Evolutionary conservation across 2,113 vertebrate genomes (phyloP), one percentile per base, ranked within the genome.

Genomic region (Panthera tigris): DNA sequence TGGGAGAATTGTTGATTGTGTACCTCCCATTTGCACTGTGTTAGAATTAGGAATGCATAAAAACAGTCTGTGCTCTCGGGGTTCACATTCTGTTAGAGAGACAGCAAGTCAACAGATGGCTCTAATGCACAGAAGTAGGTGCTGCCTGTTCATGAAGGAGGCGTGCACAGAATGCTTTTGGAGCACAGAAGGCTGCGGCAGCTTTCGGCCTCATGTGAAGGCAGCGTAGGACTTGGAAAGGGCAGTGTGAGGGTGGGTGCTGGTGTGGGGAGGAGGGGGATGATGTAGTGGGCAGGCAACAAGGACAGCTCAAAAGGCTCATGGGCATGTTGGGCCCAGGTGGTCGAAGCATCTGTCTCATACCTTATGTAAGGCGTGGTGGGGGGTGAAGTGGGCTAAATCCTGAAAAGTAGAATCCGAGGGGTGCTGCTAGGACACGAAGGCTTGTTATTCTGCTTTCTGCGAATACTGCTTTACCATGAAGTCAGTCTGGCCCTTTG

Each of bases 11-110:
- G 84, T 29, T 74, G 29, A 81, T 65, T 73, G 36, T 69, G 23
- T 84, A n/a, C 15, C 81, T 85, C 3, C 52, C 91, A 81, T 93
- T 92, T 85, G 93, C 74, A n/a, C 73, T 23, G 48, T 63, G 52
- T 91, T 89, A 79, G 96, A 92, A 88, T 94, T 93, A 96, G 95
- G 86, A 81, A 55, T 93, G 39, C 18, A 71, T 7, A 78, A 55
- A 69, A 80, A 31, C 15, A 74, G n/a, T 21, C 27, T 69, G 65
- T 48, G 61, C 21, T 31, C 71, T 68, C 21, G 65, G 55, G 63
- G 48, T 36, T 73, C 85, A 23, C 39, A 16, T 79, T 88, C 57
- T 89, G 73, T 79, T 19, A 39, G 83, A 14, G 88, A 96, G 87
- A 52, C 25, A n/a, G 48, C 85, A 63, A 3, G 36, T 74, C 15